Percentiles rank a stretch among this genome's conserved stretches.
phyloP scores from a whole-genome alignment of 2,888 invertebrate genomes.

The Lathronympha strigana region DNA sequence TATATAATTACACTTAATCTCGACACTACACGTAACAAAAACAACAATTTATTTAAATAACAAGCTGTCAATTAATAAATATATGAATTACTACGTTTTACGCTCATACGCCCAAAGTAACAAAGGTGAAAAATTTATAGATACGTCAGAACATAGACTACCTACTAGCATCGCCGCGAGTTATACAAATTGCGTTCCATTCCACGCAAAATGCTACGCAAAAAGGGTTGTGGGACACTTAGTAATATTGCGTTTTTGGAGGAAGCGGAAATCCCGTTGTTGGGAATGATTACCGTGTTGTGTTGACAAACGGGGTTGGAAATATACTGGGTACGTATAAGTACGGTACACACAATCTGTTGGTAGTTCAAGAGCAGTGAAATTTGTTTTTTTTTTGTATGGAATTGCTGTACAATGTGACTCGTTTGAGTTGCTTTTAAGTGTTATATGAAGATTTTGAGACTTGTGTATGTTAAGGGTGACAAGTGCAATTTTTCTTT shows the following conservation, averaged over 20 bases:
- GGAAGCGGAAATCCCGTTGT: slow-evolving; percentile 54
- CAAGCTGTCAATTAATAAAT: too few species aligned
- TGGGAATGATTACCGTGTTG: slow-evolving; percentile 55
- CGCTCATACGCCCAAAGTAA: too few species aligned
- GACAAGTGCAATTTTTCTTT: too few species aligned
- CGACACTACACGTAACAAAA: too few species aligned
- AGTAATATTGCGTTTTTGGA: slow-evolving; percentile 63
- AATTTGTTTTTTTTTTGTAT: background rate
- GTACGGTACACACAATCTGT: background rate
- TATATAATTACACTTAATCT: too few species aligned
- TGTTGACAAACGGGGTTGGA: slow-evolving; percentile 53
- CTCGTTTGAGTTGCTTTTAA: too few species aligned
- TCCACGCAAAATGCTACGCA: slow-evolving; percentile 70
- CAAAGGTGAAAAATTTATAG: background rate
- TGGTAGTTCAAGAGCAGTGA: background rate
- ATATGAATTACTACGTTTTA: too few species aligned
- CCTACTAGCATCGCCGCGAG: slow-evolving; percentile 26
- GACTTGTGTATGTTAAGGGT: too few species aligned
- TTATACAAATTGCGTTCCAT: slow-evolving; percentile 69
- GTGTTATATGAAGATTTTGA: too few species aligned
- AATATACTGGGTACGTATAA: background rate
- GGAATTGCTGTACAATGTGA: background rate
- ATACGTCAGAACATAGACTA: too few species aligned
- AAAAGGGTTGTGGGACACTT: slow-evolving; percentile 59
- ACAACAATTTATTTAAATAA: too few species aligned